Evolutionary conservation across 2,797 vertebrate genomes (phyloP).

Genomic region (Micrastur ruficollis): DNA sequence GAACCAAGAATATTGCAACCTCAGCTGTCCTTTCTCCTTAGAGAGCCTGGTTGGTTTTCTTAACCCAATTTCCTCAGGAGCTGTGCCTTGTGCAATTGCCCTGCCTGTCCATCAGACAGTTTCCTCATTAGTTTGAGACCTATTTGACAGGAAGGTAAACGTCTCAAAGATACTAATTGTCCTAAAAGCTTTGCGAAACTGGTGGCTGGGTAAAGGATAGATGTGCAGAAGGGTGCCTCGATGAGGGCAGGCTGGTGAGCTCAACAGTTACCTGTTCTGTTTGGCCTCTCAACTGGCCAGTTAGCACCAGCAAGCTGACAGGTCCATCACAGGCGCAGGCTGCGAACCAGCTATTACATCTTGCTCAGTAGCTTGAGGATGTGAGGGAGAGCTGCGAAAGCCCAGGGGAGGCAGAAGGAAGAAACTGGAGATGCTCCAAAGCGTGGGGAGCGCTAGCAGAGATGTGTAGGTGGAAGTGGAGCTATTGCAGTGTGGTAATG

Average conservation of each 20-base stretch:
- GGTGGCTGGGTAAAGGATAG: neutral
- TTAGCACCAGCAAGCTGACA: fast-evolving
- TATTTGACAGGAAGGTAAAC: neutral
- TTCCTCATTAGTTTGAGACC: neutral
- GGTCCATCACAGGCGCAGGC: neutral
- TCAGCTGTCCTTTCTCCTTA: neutral
- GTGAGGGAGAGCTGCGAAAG: neutral
- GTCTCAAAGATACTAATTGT: neutral
- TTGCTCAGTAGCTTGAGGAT: neutral
- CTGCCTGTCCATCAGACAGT: neutral
- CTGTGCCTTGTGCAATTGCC: neutral
- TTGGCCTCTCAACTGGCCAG: neutral
- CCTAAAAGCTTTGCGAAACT: neutral
- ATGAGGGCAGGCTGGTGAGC: neutral
- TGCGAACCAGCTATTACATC: neutral
- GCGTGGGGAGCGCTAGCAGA: neutral
- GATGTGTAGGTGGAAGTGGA: neutral
- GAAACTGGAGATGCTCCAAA: neutral
- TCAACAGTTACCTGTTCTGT: neutral
- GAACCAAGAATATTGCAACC: neutral
- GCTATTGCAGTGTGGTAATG: neutral
- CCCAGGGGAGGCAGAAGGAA: neutral
- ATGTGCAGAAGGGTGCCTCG: neutral
- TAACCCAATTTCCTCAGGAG: neutral
- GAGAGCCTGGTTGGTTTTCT: neutral